Conservation (phyloP, 2,797 vertebrate species). For the Melanotaenia nigrans region DNA sequence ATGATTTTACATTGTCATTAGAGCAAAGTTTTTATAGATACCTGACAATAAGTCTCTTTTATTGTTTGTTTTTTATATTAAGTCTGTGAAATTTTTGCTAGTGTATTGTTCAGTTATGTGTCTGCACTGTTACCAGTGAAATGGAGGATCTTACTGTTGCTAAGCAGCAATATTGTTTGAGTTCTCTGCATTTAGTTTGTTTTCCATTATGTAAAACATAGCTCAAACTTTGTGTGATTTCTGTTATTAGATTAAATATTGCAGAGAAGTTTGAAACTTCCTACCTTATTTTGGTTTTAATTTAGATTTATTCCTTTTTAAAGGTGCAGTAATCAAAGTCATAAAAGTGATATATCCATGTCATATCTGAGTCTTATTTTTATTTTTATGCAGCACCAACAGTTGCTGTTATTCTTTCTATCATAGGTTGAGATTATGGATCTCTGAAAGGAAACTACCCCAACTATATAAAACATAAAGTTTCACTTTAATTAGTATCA, state of each 20-base stretch:
- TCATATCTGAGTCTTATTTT: background rate
- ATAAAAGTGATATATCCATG: background rate
- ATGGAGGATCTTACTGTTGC: background rate
- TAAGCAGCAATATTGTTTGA: constrained; percentile 3
- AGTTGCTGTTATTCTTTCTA: background rate
- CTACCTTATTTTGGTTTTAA: constrained; percentile 1
- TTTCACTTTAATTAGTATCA: background rate
- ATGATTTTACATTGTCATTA: constrained; percentile 22
- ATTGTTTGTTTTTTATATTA: constrained; percentile 8
- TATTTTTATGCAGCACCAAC: background rate
- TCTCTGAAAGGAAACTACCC: background rate
- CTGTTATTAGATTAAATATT: constrained; percentile 44
- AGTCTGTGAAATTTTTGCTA: constrained; percentile 7
- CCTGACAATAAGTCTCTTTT: background rate
- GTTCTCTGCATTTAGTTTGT: constrained; percentile 24
- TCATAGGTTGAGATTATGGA: background rate
- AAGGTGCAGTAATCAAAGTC: background rate
- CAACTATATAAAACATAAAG: background rate
- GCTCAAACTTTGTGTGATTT: constrained; percentile 5
- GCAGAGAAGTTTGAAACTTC: constrained; percentile 20
- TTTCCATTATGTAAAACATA: constrained; percentile 1
- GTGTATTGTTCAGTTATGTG: constrained; percentile 1
- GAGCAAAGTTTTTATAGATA: background rate
- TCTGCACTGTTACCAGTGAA: background rate
- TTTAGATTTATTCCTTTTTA: background rate